Base-by-base conservation (phyloP, 2,888 invertebrate species). In the Smittia sp. region DNA sequence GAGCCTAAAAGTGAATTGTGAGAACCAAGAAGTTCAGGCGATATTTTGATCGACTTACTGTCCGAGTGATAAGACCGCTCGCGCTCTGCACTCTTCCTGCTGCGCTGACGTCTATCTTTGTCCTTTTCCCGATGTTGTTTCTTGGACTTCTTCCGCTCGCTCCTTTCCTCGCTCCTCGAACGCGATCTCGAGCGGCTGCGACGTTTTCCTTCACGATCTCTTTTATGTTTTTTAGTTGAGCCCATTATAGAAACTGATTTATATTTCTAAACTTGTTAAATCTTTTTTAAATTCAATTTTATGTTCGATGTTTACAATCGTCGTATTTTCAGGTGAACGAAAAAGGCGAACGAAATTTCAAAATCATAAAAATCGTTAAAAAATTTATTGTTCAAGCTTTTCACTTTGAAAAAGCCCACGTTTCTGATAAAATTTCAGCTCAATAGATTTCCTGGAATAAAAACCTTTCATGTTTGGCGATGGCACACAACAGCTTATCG, bases 1-100 rank as follows among this genome's bases (percentile, higher is more conserved):
- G 83, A 83, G 78, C 82, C 82, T 82, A 77, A 52, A 81, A 81
- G 3, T 70, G n/a, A n/a, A n/a, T n/a, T n/a, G n/a, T n/a, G n/a
- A n/a, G n/a, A n/a, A n/a, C n/a, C n/a, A n/a, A 22, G 13, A 62
- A 25, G 20, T 1, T 32, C 20, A 69, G 20, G 32, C 24, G 63
- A 27, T 41, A n/a, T 13, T 58, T 75, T 69, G 52, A 69, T 15
- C n/a, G 73, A 82, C 81, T 81, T 80, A 82, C 82, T 83, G 39
- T 83, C 82, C n/a, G 81, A 81, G 75, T 82, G 80, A 66, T 80
- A 79, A 68, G 69, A 52, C 6, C 80, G 81, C 74, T 81, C 77
- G 52, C 75, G 76, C 18, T 54, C 78, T 78, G 41, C 78, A 80
- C 41, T 81, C 79, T 76, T 54, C 9, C 74, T 46, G 25, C 66